Base-by-base conservation (phyloP, 1,140 invertebrate species). In the Drosophila busckii region DNA sequence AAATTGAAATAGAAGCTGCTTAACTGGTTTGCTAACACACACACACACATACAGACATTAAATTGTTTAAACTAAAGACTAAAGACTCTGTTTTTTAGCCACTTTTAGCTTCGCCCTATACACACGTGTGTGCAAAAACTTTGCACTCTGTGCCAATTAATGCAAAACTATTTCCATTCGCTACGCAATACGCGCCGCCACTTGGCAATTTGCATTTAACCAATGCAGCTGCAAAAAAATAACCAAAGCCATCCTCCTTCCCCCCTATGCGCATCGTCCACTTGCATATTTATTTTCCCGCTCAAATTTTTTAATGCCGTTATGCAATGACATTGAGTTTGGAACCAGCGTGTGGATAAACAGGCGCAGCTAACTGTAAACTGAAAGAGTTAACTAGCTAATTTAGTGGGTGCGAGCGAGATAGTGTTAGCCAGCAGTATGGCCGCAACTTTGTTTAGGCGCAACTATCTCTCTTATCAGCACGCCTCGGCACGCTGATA, bases 401-500 rank as follows among this genome's bases (percentile, higher is more conserved):
- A n/a, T n/a, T n/a, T n/a, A 23, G 25, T 9, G 37, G 20, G 20
- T 10, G 25, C 13, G 40, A 45, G 10, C 29, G 19, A 12, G 19
- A 28, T n/a, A n/a, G n/a, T n/a, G n/a, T n/a, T n/a, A n/a, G n/a
- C n/a, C n/a, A n/a, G n/a, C n/a, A n/a, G n/a, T n/a, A n/a, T n/a
- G n/a, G n/a, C n/a, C n/a, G n/a, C n/a, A n/a, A n/a, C n/a, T n/a
- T n/a, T n/a, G n/a, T n/a, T n/a, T n/a, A n/a, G n/a, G n/a, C n/a
- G n/a, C n/a, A n/a, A n/a, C n/a, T 78, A 80, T 76, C 71, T 76
- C 67, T 56, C 73, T 76, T 76, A 76, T 78, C 71, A 76, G 73
- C 61, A 45, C n/a, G 26, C 55, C 64, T 44, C 32, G 52, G 29
- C 63, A 34, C 22, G 64, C 61, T 71, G 73, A 67, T 68, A 80